These are phyloP conservation scores for Epistrophe grossulariae DNA, from an alignment of 2,888 invertebrate species.

Conservation along the genomic window DNA sequence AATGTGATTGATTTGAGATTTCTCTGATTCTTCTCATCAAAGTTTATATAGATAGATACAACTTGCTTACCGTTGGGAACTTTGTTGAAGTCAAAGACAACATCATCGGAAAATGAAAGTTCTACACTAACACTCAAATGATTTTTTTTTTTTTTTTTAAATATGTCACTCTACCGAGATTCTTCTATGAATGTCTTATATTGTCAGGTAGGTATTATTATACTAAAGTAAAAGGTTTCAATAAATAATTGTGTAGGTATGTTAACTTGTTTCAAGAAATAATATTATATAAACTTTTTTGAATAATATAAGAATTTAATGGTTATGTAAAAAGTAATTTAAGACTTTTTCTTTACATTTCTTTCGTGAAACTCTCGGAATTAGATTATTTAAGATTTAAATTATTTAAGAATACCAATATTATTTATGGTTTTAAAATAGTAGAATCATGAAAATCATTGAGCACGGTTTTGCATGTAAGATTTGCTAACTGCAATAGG, in stretches of 20 bases:
- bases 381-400: no score
- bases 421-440: no score
- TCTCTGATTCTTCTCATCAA: slow-evolving; percentile 57
- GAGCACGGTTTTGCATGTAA: no score
- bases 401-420: no score
- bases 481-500: no score
- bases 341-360: no score
- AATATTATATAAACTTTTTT: no score
- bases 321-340: no score
- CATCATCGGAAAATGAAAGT: slow-evolving; percentile 67
- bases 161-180: slow-evolving; percentile 30
- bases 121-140: slow-evolving; percentile 29
- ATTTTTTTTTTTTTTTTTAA: neutral
- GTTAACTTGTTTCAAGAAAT: no score
- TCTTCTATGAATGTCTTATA: neutral
- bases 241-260: neutral
- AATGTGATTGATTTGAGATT: slow-evolving; percentile 69
- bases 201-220: neutral
- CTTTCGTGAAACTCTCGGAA: no score
- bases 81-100: neutral
- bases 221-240: neutral
- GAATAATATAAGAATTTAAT: no score
- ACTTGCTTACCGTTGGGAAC: slow-evolving; percentile 14
- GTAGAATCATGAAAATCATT: no score
- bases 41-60: neutral